Base-by-base conservation (phyloP, 35 echinoderm and acorn worm species). In the Acanthaster planci region DNA sequence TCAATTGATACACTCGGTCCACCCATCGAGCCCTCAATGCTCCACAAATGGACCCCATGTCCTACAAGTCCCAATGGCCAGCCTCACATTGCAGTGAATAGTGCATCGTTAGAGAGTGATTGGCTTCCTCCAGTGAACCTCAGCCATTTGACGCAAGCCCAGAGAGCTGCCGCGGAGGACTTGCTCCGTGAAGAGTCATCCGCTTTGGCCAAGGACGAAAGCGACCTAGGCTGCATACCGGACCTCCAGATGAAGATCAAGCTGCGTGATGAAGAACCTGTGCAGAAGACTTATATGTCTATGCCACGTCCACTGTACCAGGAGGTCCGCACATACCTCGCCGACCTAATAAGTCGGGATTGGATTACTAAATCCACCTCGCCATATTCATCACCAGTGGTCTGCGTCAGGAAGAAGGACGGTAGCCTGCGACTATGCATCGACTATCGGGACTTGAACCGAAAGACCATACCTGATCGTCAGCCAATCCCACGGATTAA, bases 111-210 rank as follows among this genome's bases (percentile, higher is more conserved):
- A n/a, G n/a, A n/a, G n/a, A n/a, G n/a, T n/a, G n/a, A n/a, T n/a
- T 94, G 82, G 87, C 42, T 50, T 31, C 92, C 81, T 23, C 87
- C 92, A 29, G 76, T 94, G 5, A 82, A 85, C 35, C 56, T 94
- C 4, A 51, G 34, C 39, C 14, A 26, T 36, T 51, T 87, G 10
- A 83, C 1, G 44, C 38, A 39, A 44, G 29, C 40, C 9, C 87
- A 94, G 36, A 52, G 51, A 18, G 19, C 21, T 29, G 0, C 84
- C n/a, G 90, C 78, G 36, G 42, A 58, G 21, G 51, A 83, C 0
- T 83, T 92, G 85, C 38, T 92, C 1, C n/a, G 15, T 22, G 89
- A 91, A 37, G 89, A 91, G 52, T 8, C 76, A 27, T 22, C 14
- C 3, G 55, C 37, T 19, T 90, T 92, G 21, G 17, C 77, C 17